Percentiles rank a stretch among this genome's conserved stretches.
Conservation (phyloP, 2,113 vertebrate species). For the Hippocampus zosterae region DNA sequence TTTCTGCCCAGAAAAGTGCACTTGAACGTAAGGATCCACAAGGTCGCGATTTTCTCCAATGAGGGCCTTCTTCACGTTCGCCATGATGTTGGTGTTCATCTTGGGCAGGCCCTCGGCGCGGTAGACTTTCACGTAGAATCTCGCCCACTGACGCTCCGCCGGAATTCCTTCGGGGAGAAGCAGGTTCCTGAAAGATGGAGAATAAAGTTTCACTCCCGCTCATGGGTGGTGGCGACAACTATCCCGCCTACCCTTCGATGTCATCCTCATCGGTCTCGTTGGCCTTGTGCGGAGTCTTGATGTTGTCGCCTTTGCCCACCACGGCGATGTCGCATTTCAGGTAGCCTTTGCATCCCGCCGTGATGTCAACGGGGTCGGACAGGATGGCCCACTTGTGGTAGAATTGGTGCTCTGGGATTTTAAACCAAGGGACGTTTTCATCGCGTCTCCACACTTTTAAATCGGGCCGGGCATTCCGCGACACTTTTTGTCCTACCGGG, state of each 20-base stretch:
- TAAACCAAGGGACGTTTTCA: not conserved
- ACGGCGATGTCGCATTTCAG: conserved; percentile 92
- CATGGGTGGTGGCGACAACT: not conserved
- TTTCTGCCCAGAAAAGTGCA: conserved; percentile 93
- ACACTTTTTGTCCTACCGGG: conserved; percentile 72
- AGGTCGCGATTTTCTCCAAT: conserved; percentile 95
- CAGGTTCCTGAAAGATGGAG: conserved; percentile 77
- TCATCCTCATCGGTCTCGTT: conserved; percentile 93
- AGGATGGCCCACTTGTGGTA: conserved; percentile 95
- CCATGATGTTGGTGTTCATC: conserved; percentile 99
- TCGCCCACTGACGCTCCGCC: conserved; percentile 89
- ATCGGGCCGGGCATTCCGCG: too few relatives aligned
- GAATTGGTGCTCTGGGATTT: conserved; percentile 89
- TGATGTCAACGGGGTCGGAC: conserved; percentile 92
- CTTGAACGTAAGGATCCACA: conserved; percentile 94
- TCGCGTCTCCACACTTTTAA: too few relatives aligned
- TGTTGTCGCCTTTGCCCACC: conserved; percentile 94
- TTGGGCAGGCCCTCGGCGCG: conserved; percentile 90
- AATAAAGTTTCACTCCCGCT: not conserved
- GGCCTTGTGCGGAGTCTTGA: conserved; percentile 93
- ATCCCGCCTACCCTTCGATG: conserved; percentile 81
- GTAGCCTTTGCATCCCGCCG: conserved; percentile 87
- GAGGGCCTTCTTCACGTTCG: conserved; percentile 96
- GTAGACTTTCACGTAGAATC: conserved; percentile 91
- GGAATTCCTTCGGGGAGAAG: conserved; percentile 92